Evolutionary conservation across 92 coral and sea anemone genomes (phyloP).

Genomic region (Phenganax marumi): DNA sequence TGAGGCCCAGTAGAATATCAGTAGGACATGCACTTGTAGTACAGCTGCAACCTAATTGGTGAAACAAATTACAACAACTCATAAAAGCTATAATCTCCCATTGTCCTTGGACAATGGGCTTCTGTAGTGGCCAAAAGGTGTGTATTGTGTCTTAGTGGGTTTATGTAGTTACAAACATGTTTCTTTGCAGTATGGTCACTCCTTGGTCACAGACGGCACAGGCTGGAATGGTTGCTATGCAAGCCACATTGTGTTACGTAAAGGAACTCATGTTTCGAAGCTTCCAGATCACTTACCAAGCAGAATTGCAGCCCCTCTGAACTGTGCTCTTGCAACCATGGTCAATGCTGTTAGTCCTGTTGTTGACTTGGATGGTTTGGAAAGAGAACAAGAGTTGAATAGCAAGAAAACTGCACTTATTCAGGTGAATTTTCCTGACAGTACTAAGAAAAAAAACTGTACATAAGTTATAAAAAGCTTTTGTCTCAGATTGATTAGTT

Average conservation of each 20-base stretch:
- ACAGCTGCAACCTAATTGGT: too few species aligned
- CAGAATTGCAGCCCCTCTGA: constrained; percentile 77
- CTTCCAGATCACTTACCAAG: constrained; percentile 69
- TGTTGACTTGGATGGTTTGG: constrained; percentile 51
- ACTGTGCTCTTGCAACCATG: constrained; percentile 97
- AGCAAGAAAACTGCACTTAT: constrained; percentile 67
- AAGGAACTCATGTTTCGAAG: constrained; percentile 84
- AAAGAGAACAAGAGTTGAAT: constrained; percentile 34
- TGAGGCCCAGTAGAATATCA: too few species aligned
- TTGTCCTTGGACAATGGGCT: too few species aligned
- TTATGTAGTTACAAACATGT: background rate
- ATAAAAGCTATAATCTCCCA: too few species aligned
- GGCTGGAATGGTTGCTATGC: constrained; percentile 94
- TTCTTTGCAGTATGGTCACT: constrained; percentile 74
- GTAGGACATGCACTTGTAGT: too few species aligned
- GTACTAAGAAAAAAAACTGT: too few species aligned
- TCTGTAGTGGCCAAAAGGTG: too few species aligned
- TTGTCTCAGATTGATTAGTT: too few species aligned
- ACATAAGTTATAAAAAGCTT: too few species aligned
- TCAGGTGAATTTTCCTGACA: constrained; percentile 58
- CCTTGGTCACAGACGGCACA: constrained; percentile 60
- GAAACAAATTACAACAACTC: too few species aligned
- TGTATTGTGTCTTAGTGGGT: background rate
- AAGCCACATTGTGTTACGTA: constrained; percentile 76
- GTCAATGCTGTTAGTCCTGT: constrained; percentile 66